These are phyloP conservation scores for Alouatta palliata DNA, from an alignment of 2,113 vertebrate species.

Conservation along the genomic window DNA sequence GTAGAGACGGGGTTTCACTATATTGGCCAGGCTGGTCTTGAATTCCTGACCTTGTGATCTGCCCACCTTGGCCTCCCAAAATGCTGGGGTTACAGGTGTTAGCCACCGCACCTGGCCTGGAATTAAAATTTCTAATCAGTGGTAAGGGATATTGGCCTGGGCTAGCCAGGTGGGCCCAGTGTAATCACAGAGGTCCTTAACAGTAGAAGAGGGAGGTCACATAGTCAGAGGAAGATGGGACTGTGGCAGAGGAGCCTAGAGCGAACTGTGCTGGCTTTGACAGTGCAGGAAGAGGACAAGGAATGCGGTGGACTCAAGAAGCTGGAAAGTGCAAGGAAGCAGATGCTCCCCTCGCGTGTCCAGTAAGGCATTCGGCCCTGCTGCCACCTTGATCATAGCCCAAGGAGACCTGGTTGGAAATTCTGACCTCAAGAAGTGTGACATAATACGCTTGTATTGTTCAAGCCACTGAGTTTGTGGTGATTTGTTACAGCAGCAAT, in stretches of 20 bases:
- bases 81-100: no score
- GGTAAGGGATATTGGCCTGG: background rate
- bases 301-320: background rate
- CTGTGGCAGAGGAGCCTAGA: background rate
- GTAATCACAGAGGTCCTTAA: background rate
- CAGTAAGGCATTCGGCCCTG: background rate
- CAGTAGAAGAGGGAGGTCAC: background rate
- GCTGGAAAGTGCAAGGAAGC: background rate
- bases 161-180: background rate
- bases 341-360: background rate
- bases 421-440: background rate
- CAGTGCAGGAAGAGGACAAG: background rate
- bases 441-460: background rate
- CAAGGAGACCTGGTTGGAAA: background rate
- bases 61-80: no score
- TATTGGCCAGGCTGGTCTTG: no score
- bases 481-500: background rate
- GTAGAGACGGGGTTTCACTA: no score
- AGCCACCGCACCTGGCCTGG: background rate
- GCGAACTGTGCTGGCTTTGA: background rate
- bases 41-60: no score
- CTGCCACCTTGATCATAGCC: background rate
- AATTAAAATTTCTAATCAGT: background rate
- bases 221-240: background rate
- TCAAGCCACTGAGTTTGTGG: background rate